A percentile compares a stretch with the other conserved stretches of the same genome.
Evolutionary conservation across 2,888 invertebrate species (phyloP).

Genomic region (Drosophila robusta): DNA sequence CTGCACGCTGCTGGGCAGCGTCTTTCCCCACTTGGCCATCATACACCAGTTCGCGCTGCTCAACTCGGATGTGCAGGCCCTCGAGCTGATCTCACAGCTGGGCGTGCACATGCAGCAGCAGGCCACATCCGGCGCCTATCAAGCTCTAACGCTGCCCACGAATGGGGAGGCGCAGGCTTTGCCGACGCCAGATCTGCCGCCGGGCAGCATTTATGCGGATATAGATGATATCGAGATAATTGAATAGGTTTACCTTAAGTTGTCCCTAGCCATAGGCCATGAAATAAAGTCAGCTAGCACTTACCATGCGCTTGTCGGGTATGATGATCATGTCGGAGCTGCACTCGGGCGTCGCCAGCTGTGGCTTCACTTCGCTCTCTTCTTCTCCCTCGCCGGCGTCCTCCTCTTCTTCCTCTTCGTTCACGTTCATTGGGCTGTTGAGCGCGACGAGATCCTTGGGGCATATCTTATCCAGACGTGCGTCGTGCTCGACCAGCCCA

Average conservation of each 20-base stretch:
- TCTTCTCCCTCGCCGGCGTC: conserved; percentile 49
- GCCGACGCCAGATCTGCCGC: conserved; percentile 48
- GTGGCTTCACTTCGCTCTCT: conserved; percentile 60
- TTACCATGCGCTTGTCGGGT: conserved; percentile 79
- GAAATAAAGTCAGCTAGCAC: conserved; percentile 41
- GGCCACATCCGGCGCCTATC: conserved; percentile 77
- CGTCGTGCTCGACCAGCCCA: conserved; percentile 67
- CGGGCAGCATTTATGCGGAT: conserved; percentile 74
- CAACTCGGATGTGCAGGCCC: conserved; percentile 79
- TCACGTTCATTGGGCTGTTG: conserved; percentile 68
- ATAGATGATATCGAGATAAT: conserved; percentile 83
- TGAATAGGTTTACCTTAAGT: conserved; percentile 58
- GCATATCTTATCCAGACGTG: conserved; percentile 42
- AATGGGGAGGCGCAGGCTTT: conserved; percentile 15
- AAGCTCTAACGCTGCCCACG: conserved; percentile 65
- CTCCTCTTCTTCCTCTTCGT: conserved; percentile 53
- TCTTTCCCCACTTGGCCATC: conserved; percentile 82
- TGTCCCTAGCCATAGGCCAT: conserved; percentile 17
- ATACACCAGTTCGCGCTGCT: conserved; percentile 82
- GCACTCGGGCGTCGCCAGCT: conserved; percentile 74
- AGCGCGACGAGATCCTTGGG: conserved; percentile 68
- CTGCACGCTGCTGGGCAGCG: conserved; percentile 65
- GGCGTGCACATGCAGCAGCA: conserved; percentile 82
- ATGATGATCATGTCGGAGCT: conserved; percentile 70
- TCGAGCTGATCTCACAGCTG: conserved; percentile 80